Evolutionary conservation across 2,888 invertebrate genomes (phyloP).

Genomic region (Entomobrya proxima): DNA sequence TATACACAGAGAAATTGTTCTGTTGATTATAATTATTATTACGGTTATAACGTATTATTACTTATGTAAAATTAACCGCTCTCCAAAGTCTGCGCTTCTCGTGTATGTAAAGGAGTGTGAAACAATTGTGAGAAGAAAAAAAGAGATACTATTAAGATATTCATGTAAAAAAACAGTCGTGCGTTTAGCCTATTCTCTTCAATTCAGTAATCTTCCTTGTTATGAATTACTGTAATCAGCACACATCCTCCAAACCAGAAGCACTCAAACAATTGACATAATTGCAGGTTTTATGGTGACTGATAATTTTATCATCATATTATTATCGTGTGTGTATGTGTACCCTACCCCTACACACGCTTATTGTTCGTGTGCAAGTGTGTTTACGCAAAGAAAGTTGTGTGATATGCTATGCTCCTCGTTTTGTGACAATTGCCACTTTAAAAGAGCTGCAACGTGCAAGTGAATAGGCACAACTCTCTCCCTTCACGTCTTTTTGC

Average conservation of each 20-base stretch:
- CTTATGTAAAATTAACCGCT: constrained; percentile 10
- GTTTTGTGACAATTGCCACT: neutral
- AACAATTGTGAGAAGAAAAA: neutral
- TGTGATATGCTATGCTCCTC: neutral
- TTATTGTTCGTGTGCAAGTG: neutral
- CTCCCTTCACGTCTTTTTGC: neutral
- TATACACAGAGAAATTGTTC: neutral
- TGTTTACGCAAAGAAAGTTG: neutral
- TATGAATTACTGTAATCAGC: constrained; percentile 11
- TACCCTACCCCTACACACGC: neutral
- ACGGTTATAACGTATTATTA: neutral
- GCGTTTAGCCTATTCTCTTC: neutral
- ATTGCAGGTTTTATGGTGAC: constrained; percentile 36
- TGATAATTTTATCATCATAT: constrained; percentile 28
- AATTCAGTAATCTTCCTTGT: neutral
- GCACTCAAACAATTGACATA: constrained; percentile 22
- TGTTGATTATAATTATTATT: neutral
- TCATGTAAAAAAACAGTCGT: neutral
- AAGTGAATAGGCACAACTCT: neutral
- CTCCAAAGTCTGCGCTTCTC: too few relatives aligned
- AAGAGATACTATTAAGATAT: neutral
- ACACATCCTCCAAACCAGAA: neutral
- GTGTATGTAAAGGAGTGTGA: neutral
- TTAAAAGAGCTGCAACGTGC: neutral
- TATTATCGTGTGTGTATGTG: neutral